Conservation (phyloP, 2,797 vertebrate genomes). For the Esox masquinongy region DNA sequence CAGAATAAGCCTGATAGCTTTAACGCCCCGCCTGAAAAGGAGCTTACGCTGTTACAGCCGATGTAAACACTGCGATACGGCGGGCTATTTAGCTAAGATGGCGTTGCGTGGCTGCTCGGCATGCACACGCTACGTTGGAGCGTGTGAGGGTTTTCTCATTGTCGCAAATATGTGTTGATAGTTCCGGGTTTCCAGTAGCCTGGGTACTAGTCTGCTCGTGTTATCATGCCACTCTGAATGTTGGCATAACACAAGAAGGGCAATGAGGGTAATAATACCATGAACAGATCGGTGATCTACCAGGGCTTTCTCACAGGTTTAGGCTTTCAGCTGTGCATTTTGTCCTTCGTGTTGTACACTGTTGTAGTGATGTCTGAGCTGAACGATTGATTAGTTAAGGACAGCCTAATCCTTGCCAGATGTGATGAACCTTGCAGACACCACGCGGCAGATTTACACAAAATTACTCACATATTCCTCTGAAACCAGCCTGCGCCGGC, state of each 20-base stretch:
- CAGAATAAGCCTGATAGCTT: conserved; percentile 63
- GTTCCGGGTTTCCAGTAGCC: neutral
- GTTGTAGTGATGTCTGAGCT: neutral
- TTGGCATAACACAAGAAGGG: neutral
- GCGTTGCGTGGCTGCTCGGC: neutral
- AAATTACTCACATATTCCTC: too few species aligned
- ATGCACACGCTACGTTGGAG: neutral
- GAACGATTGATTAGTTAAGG: neutral
- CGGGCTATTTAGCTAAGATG: neutral
- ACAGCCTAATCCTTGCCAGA: too few species aligned
- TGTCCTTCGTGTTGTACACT: neutral
- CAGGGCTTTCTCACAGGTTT: neutral
- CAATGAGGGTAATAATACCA: neutral
- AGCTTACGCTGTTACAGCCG: conserved; percentile 65
- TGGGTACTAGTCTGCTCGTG: neutral
- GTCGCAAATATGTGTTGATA: neutral
- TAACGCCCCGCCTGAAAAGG: conserved; percentile 55
- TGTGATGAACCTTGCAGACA: too few species aligned
- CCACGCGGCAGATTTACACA: conserved; percentile 13
- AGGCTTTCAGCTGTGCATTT: neutral
- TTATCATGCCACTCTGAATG: neutral
- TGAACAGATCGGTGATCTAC: neutral
- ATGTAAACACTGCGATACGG: conserved; percentile 34
- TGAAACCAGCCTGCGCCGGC: conserved; percentile 46
- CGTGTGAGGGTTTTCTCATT: neutral